Evolutionary conservation across 2,797 vertebrate genomes (phyloP).

Genomic region (Eurystomus glaucurus): DNA sequence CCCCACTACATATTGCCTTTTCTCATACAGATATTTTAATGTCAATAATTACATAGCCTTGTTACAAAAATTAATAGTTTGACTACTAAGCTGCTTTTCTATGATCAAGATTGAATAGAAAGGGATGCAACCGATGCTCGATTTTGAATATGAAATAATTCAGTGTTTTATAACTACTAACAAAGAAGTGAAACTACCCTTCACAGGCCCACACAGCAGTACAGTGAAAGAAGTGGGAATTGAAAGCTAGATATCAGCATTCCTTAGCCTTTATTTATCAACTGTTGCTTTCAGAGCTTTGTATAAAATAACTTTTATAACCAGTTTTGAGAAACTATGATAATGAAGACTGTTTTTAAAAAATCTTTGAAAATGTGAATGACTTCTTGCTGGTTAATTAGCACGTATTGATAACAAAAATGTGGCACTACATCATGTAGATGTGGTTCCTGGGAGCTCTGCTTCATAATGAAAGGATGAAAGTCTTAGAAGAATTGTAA

Average conservation of each 20-base stretch:
- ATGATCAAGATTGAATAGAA: not conserved
- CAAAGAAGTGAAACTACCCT: not conserved
- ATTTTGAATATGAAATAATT: not conserved
- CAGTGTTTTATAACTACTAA: not conserved
- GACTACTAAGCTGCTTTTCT: not conserved
- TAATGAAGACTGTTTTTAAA: not conserved
- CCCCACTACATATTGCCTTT: not conserved
- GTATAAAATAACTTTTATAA: not conserved
- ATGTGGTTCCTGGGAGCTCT: not conserved
- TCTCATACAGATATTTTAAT: not conserved
- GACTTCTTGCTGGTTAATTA: fast-evolving
- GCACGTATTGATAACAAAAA: not conserved
- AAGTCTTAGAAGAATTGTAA: not conserved
- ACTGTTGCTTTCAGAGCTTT: not conserved
- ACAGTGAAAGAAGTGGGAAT: not conserved
- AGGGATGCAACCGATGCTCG: not conserved
- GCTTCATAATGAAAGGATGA: not conserved
- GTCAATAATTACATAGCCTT: not conserved
- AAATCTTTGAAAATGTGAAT: fast-evolving
- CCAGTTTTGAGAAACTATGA: not conserved
- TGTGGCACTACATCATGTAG: fast-evolving
- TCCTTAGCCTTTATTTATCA: not conserved
- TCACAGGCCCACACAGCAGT: not conserved
- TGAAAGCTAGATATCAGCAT: not conserved
- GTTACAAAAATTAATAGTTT: not conserved